Evolutionary conservation across 2,888 invertebrate genomes (phyloP).

Genomic region (Cheilosia variabilis): DNA sequence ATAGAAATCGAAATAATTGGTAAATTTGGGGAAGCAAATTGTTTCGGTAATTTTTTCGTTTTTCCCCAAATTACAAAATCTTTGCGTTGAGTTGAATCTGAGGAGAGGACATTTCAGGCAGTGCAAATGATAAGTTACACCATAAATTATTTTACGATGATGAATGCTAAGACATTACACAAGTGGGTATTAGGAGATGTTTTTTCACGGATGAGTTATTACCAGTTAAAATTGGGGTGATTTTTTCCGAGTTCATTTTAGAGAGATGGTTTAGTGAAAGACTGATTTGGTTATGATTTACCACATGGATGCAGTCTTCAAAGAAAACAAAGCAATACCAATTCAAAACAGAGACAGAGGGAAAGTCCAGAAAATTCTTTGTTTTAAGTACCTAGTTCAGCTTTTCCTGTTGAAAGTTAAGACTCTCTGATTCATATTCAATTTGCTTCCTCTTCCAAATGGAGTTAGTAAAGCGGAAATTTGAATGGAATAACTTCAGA

Average conservation of each 20-base stretch:
- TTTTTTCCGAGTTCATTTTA: not conserved
- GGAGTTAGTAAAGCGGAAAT: too few relatives aligned
- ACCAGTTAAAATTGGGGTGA: not conserved
- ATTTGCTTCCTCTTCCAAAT: too few relatives aligned
- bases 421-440: too few relatives aligned
- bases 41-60: slow-evolving; percentile 17
- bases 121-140: not conserved
- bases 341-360: too few relatives aligned
- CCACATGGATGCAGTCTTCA: not conserved
- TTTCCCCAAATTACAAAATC: slow-evolving; percentile 4
- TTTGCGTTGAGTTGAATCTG: not conserved
- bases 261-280: too few relatives aligned
- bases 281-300: not conserved
- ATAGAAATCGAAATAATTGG: slow-evolving; percentile 46
- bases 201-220: not conserved
- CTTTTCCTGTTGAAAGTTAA: too few relatives aligned
- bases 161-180: not conserved
- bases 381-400: too few relatives aligned
- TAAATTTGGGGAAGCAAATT: slow-evolving; percentile 36
- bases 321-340: not conserved
- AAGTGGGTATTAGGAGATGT: not conserved
- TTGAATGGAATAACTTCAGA: too few relatives aligned
- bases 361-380: too few relatives aligned
- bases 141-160: slow-evolving; percentile 18
- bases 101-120: not conserved